A percentile compares a stretch with the other conserved stretches of the same genome.
Evolutionary conservation across 2,797 vertebrate genomes (phyloP).

Genomic region (Dendrocincla tyrannina): DNA sequence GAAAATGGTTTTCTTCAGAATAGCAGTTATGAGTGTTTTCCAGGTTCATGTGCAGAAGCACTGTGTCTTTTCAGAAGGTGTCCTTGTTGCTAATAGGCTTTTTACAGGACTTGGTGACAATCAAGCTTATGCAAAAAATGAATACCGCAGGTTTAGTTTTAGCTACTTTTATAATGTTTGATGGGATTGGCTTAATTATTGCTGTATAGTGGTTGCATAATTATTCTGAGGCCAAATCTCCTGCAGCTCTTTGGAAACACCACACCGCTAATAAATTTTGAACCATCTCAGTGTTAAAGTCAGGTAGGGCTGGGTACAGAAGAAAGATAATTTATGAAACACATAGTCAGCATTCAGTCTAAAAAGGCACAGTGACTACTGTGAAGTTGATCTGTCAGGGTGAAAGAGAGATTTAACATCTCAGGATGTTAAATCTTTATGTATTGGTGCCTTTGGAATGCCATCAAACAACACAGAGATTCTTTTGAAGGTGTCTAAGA

Average conservation of each 20-base stretch:
- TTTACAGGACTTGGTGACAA: not conserved
- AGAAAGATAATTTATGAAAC: not conserved
- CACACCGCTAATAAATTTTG: not conserved
- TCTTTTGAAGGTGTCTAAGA: not conserved
- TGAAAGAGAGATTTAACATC: not conserved
- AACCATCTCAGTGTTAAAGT: accelerated
- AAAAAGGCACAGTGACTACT: not conserved
- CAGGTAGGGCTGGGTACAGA: not conserved
- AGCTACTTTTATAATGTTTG: not conserved
- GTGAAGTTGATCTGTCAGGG: not conserved
- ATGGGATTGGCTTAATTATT: not conserved
- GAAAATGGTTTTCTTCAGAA: not conserved
- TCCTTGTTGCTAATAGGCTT: not conserved
- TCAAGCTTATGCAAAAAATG: not conserved
- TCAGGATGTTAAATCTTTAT: not conserved
- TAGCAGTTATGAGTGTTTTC: not conserved
- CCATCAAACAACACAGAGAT: not conserved
- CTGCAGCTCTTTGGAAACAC: not conserved
- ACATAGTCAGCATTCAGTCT: not conserved
- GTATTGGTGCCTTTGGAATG: not conserved
- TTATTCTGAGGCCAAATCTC: not conserved
- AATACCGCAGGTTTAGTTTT: not conserved
- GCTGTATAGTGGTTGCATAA: not conserved
- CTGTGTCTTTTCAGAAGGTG: not conserved
- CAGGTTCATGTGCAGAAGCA: not conserved